Evolutionary conservation across 2,888 invertebrate genomes (phyloP).

Genomic region (Boloria euphrosyne): DNA sequence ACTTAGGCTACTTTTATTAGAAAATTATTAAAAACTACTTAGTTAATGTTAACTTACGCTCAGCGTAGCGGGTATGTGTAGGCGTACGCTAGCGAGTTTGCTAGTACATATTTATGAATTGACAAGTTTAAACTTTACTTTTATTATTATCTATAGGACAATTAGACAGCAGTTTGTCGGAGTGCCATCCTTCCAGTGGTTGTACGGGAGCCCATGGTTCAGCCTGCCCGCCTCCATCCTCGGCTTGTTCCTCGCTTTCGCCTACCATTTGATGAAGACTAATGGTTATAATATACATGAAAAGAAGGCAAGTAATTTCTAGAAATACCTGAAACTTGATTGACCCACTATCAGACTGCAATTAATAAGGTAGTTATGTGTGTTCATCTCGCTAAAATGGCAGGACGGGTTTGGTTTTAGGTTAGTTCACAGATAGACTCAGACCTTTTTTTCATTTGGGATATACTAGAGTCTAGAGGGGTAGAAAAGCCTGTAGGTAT

Average conservation of each 20-base stretch:
- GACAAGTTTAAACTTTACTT: too few relatives aligned
- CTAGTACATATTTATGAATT: too few relatives aligned
- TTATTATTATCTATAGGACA: conserved; percentile 41
- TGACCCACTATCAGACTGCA: background rate
- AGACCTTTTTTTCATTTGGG: too few relatives aligned
- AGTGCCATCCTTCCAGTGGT: conserved; percentile 55
- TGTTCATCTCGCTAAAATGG: background rate
- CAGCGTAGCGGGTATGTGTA: too few relatives aligned
- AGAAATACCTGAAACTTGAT: background rate
- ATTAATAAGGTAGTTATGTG: background rate
- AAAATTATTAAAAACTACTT: too few relatives aligned
- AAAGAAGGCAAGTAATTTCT: conserved; percentile 44
- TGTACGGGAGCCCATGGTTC: conserved; percentile 63
- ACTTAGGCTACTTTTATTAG: too few relatives aligned
- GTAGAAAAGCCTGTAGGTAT: too few relatives aligned
- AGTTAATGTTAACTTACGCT: too few relatives aligned
- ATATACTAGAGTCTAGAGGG: too few relatives aligned
- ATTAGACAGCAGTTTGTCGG: conserved; percentile 48
- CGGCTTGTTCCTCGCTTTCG: conserved; percentile 55
- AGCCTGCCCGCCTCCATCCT: conserved; percentile 58
- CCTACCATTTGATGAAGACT: conserved; percentile 48
- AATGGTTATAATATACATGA: conserved; percentile 44
- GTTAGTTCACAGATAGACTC: too few relatives aligned
- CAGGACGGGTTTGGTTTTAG: too few relatives aligned
- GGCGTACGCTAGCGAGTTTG: too few relatives aligned